Base-by-base conservation (phyloP, 2,113 vertebrate species). In the Carollia perspicillata region DNA sequence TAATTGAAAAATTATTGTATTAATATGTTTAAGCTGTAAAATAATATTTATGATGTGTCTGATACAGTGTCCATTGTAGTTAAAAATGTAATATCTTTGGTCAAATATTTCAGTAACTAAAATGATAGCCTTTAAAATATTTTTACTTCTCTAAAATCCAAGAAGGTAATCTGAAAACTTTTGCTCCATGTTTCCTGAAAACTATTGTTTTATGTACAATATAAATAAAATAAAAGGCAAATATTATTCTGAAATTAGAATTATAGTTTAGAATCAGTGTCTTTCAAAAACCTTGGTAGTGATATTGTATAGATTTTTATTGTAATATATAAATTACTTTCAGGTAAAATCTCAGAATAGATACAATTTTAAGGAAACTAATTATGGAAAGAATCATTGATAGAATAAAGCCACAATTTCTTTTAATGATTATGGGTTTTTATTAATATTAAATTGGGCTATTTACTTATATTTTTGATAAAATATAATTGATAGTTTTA, bases 101-200 rank as follows among this genome's bases (percentile, higher is more conserved):
- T 53, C 53, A 22, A 77, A 60, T 80, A 26, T 65, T 84, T 93
- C 17, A 79, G 5, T 86, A 66, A 58, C 3, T 89, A 20, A 71
- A 33, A 58, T 44, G 4, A 79, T 80, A 17, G 1, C 5, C 30
- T 95, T 93, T 77, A 85, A 90, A 75, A 87, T 89, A 81, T 44
- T 63, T 84, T 96, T 83, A 85, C 6, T 93, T 96, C 85, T 68
- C 44, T 74, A 71, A 33, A 89, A 86, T 91, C 37, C 12, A 91
- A 80, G 35, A 63, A 30, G 7, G 2, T 75, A 7, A 44, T 55
- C 63, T 85, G 12, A 84, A 95, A 75, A 28, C 16, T 49, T 18
- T 83, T 93, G 3, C 23, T 6, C 17, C 23, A 53, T 37, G 1
- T 86, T 93, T 68, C 5, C 17, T 8, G 2, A 44, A 68, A 85